A percentile compares a stretch with the other conserved stretches of the same genome.
phyloP scores from a whole-genome alignment of 2,113 vertebrate species.

The Gorsachius goisagi region DNA sequence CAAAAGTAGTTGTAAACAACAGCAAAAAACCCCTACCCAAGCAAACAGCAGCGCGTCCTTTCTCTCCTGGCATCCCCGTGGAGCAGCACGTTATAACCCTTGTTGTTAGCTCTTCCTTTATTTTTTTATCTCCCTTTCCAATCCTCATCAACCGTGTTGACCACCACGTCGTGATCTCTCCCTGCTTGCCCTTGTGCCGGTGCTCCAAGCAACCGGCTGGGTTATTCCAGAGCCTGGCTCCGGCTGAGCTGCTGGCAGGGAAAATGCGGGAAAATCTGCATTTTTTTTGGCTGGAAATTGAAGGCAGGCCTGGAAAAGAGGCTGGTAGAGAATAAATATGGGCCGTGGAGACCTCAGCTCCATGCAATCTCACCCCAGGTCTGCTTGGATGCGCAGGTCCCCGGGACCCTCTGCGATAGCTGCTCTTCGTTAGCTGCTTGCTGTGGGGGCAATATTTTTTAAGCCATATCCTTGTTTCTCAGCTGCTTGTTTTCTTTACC shows the following conservation, averaged over 20 bases:
- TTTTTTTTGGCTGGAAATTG: background rate
- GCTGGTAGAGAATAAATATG: background rate
- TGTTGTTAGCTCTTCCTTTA: background rate
- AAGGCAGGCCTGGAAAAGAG: background rate
- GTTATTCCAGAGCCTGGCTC: background rate
- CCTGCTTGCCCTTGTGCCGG: background rate
- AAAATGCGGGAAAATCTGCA: rapidly evolving
- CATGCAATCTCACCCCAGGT: background rate
- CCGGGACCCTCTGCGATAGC: background rate
- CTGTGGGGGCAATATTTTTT: background rate
- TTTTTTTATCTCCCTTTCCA: background rate
- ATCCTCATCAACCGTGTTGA: background rate
- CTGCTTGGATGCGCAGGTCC: background rate
- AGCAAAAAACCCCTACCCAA: background rate
- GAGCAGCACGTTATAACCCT: background rate
- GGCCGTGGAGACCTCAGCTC: background rate
- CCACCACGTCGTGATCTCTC: background rate
- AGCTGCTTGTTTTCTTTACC: background rate
- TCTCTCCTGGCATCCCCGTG: background rate
- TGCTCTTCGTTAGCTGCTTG: background rate
- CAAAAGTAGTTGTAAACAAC: background rate
- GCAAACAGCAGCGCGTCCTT: background rate
- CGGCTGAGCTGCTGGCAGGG: background rate
- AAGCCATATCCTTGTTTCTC: background rate
- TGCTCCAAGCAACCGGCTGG: background rate